A percentile compares a stretch with the other conserved stretches of the same genome.
Conservation (phyloP, 1,140 invertebrate species). For the Nilaparvata lugens region DNA sequence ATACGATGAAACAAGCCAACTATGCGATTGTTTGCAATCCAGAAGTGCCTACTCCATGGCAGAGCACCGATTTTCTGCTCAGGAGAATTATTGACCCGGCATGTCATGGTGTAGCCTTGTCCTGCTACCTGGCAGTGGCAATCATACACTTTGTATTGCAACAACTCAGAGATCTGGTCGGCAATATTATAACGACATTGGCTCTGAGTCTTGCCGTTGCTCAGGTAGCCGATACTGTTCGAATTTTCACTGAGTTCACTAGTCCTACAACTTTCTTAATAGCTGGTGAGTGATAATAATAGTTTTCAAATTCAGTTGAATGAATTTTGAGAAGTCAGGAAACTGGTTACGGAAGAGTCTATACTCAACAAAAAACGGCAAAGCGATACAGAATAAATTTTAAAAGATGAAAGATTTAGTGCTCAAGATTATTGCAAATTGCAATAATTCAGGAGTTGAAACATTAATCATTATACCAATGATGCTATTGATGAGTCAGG, state of each 20-base stretch:
- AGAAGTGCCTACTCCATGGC: conserved; percentile 51
- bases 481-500: too few species aligned
- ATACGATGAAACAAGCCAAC: background rate
- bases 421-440: too few species aligned
- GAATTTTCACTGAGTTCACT: conserved; percentile 67
- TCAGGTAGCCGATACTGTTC: conserved; percentile 65
- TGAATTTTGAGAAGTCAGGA: background rate
- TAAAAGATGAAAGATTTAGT: too few species aligned
- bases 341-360: background rate
- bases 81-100: conserved; percentile 62
- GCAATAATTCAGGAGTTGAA: too few species aligned
- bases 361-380: background rate
- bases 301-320: too few species aligned
- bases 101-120: conserved; percentile 59
- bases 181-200: conserved; percentile 74
- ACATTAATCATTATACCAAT: too few species aligned
- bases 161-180: conserved; percentile 69
- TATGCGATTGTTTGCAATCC: conserved; percentile 62
- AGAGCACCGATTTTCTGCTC: conserved; percentile 58
- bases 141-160: conserved; percentile 76
- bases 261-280: conserved; percentile 68
- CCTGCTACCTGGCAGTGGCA: conserved; percentile 59
- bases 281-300: conserved; percentile 43
- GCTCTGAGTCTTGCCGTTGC: conserved; percentile 61
- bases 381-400: too few species aligned